Base-by-base conservation (phyloP, 2,888 invertebrate species). In the Lepidonotus clava region DNA sequence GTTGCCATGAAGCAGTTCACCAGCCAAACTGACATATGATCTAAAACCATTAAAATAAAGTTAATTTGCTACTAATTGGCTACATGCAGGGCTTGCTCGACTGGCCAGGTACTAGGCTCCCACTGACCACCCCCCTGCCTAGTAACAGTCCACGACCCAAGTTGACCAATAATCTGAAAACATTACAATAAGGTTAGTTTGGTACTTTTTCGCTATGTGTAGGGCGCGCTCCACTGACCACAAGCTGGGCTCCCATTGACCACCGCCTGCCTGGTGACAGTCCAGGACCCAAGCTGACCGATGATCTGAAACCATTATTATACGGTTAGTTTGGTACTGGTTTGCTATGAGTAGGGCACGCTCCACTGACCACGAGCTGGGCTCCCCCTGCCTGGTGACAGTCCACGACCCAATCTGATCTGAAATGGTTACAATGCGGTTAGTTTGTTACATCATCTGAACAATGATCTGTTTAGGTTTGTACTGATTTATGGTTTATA, bases 1-100 rank as follows among this genome's bases (percentile, higher is more conserved):
- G n/a, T n/a, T n/a, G n/a, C n/a, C n/a, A n/a, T n/a, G n/a, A n/a
- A n/a, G n/a, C n/a, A n/a, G n/a, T n/a, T n/a, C n/a, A n/a, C n/a
- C n/a, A n/a, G n/a, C n/a, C n/a, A n/a, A n/a, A n/a, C n/a, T n/a
- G n/a, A n/a, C n/a, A n/a, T n/a, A n/a, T n/a, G n/a, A n/a, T n/a
- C n/a, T n/a, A n/a, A n/a, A n/a, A n/a, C n/a, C n/a, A n/a, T n/a
- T n/a, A n/a, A n/a, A n/a, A n/a, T n/a, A n/a, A n/a, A n/a, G n/a
- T n/a, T n/a, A n/a, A n/a, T n/a, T n/a, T 80, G 80, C 21, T 80
- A 32, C 51, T 80, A 46, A 28, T 80, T 80, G 28, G 80, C 80
- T 46, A 18, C 18, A 46, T n/a, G 46, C 14, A 80, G 51, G 24
- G 80, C 80, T 6, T 46, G 46, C 24, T 80, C 80, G 32, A 80